Evolutionary conservation across 2,797 vertebrate species (phyloP), one percentile per base, ranked within the genome.

Genomic region (Alosa sapidissima): DNA sequence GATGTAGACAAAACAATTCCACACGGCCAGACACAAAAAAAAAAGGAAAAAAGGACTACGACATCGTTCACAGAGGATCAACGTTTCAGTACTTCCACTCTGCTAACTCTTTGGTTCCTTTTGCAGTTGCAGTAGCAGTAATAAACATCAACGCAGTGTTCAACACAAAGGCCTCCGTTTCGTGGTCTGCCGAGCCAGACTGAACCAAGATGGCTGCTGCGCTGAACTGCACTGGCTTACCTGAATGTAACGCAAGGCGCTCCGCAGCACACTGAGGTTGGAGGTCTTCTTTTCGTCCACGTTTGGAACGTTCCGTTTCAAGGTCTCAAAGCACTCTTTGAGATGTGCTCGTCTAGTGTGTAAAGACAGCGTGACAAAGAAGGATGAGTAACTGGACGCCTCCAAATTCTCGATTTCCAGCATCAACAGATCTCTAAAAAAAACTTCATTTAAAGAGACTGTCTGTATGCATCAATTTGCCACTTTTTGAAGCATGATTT

Each of bases 211-310:
- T 51, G 49, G 11, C 51, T 14, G 13, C 51, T 14, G 51, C 13
- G 19, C 21, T 16, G 11, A 49, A 65, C 58, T 65, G 45, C 75
- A 21, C 24, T 33, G 8, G 47, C 84, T 75, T 95, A 99, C 98
- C 98, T 99, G 98, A 91, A 99, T 99, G 93, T 99, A 99, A 92
- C 98, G 94, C 93, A 99, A 93, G 89, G 98, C 98, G 55, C 98
- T 98, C 91, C 98, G 96, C 87, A 99, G 95, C 85, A 99, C 98
- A 0, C 98, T 98, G 92, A 99, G 96, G 94, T 99, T 99, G 90
- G 98, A 99, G 11, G 98, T 99, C 94, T 99, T 99, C 96, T 99
- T 99, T 95, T 99, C 98, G 0, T 99, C 98, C 0, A 99, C 97
- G 11, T 98, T 99, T 75, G 98, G 98, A 92, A 99, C 98, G 86